Percentiles rank a stretch among this genome's conserved stretches.
Evolutionary conservation across 2,113 vertebrate species (phyloP).

Genomic region (Bambusicola thoracicus): DNA sequence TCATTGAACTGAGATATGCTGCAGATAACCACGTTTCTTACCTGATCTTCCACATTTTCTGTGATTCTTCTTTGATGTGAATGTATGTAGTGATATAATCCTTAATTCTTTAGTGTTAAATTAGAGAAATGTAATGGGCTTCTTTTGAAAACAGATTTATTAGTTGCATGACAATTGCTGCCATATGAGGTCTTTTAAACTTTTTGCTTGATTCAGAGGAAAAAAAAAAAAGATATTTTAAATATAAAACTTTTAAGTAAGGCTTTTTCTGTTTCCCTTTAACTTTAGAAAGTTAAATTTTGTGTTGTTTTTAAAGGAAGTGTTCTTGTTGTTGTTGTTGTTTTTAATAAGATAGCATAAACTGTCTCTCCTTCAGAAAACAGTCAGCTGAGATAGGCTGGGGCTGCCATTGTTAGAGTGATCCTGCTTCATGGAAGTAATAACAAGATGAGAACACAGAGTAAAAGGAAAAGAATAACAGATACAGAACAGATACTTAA

Average conservation of each 20-base stretch:
- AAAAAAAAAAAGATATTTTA: neutral
- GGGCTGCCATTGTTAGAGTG: neutral
- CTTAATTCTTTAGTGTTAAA: neutral
- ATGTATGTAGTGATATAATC: too few relatives aligned
- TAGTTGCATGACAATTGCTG: neutral
- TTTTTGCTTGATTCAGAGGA: neutral
- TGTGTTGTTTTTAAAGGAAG: neutral
- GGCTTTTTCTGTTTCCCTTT: neutral
- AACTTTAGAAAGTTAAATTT: neutral
- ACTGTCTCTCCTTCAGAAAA: neutral
- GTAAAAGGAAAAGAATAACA: neutral
- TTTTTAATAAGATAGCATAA: neutral
- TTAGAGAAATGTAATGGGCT: neutral
- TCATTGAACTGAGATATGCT: neutral
- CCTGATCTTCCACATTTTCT: rapidly evolving
- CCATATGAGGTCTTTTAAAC: neutral
- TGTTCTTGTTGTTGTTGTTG: neutral
- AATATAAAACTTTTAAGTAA: neutral
- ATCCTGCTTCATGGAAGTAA: neutral
- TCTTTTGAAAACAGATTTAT: neutral
- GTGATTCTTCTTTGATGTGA: neutral
- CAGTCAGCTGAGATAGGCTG: neutral
- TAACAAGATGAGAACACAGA: neutral
- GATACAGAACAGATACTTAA: neutral
- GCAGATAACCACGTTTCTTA: neutral